phyloP scores from a whole-genome alignment of 1,140 invertebrate species.

The Tetramorium alpestre region DNA sequence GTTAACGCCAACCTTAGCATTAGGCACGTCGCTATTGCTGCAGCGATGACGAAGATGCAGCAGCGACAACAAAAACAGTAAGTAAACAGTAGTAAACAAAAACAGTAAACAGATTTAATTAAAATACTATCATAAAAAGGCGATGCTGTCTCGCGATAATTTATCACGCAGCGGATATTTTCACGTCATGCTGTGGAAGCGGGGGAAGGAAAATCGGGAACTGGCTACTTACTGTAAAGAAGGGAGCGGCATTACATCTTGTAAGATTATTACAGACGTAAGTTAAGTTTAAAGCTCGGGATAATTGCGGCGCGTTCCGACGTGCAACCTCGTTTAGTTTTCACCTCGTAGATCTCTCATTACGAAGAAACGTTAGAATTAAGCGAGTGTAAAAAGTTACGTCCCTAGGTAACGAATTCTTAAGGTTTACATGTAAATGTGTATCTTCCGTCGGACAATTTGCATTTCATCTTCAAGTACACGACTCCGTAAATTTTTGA shows the following conservation, averaged over 20 bases:
- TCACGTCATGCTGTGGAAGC: background rate
- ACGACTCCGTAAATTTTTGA: background rate
- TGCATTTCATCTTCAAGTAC: background rate
- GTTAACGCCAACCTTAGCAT: slow-evolving; percentile 17
- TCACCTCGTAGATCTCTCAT: slow-evolving; percentile 1
- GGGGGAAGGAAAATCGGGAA: background rate
- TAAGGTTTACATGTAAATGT: background rate
- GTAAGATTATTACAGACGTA: background rate
- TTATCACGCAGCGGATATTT: background rate
- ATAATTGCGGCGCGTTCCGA: slow-evolving; percentile 15
- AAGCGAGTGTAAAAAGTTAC: background rate
- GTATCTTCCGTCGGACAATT: slow-evolving; percentile 26
- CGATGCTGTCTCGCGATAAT: background rate
- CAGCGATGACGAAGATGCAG: background rate
- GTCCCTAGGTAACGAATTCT: background rate
- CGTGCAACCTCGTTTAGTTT: slow-evolving; percentile 3
- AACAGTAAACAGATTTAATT: background rate
- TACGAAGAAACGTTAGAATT: background rate
- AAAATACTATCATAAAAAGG: slow-evolving; percentile 22
- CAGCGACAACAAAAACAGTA: background rate
- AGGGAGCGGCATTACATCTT: background rate
- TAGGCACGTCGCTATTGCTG: background rate
- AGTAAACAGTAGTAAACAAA: no score
- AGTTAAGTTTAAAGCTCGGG: slow-evolving; percentile 23
- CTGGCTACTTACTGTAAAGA: background rate